phyloP scores from a whole-genome alignment of 2,113 vertebrate species.

The Platycercus adscitus region DNA sequence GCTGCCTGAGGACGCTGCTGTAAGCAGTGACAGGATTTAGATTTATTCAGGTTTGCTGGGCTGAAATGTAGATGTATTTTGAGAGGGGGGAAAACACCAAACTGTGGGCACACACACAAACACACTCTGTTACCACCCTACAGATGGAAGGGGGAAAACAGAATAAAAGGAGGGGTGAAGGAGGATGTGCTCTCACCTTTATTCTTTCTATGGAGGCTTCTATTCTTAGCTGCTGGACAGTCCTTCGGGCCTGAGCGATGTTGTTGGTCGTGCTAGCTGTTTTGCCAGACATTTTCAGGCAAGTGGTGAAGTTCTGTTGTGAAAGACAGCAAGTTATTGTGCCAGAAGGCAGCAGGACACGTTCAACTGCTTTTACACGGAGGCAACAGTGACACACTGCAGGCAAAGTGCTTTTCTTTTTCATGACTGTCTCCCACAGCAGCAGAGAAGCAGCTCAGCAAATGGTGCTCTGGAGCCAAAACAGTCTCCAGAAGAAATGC shows the following conservation, averaged over 20 bases:
- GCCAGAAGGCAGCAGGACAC: neutral
- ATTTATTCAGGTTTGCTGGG: neutral
- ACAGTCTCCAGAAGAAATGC: rapidly evolving
- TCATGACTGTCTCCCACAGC: neutral
- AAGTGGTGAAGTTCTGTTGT: neutral
- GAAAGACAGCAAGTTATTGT: neutral
- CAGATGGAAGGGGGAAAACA: neutral
- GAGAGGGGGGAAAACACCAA: neutral
- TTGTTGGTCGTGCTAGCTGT: conserved; percentile 85
- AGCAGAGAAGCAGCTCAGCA: neutral
- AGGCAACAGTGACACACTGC: rapidly evolving
- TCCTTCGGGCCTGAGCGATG: conserved; percentile 84
- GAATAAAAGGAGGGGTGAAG: too few species aligned
- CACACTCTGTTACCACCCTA: rapidly evolving
- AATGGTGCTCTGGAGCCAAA: neutral
- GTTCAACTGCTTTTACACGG: neutral
- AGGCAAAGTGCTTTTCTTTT: neutral
- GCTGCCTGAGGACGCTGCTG: neutral
- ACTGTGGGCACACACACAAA: neutral
- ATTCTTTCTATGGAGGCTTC: conserved; percentile 92
- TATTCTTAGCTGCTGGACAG: conserved; percentile 87
- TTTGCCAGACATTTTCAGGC: conserved; percentile 85
- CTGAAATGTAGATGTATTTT: rapidly evolving
- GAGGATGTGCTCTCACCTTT: conserved; percentile 77
- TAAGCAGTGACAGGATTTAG: rapidly evolving